Conservation (phyloP, 2,113 vertebrate genomes). For the Colistium nudipinnis region DNA sequence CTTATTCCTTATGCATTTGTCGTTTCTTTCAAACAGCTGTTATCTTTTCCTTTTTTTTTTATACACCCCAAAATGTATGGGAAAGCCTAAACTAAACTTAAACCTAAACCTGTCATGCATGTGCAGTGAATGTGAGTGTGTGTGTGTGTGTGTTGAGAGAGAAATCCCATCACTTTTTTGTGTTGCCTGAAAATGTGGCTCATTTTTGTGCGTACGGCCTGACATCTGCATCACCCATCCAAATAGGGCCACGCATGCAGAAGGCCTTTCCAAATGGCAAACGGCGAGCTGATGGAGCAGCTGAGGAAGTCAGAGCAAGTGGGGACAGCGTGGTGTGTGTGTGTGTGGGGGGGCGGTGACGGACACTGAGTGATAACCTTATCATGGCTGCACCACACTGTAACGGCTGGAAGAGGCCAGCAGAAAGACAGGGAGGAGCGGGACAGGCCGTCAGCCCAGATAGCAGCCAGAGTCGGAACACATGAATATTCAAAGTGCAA, state of each 20-base stretch:
- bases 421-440: conserved; percentile 65
- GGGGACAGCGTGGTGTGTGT: neutral
- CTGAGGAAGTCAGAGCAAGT: conserved; percentile 26
- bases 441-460: conserved; percentile 55
- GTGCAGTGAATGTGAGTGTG: neutral
- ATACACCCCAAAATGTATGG: no score
- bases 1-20: no score
- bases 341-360: conserved; percentile 23
- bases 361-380: conserved; percentile 87
- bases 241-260: conserved; percentile 45
- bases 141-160: neutral
- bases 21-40: no score
- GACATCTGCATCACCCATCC: conserved; percentile 15
- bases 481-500: conserved; percentile 20
- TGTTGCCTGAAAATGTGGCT: conserved; percentile 30
- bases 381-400: conserved; percentile 83
- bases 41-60: no score
- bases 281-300: conserved; percentile 35
- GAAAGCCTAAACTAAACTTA: no score
- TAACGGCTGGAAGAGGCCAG: conserved; percentile 82
- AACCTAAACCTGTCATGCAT: no score
- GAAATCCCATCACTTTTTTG: neutral
- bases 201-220: neutral
- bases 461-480: conserved; percentile 45
- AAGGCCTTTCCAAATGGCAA: conserved; percentile 26